Base-by-base conservation (phyloP, 92 coral and sea anemone species). In the Epizoanthus stellaris region DNA sequence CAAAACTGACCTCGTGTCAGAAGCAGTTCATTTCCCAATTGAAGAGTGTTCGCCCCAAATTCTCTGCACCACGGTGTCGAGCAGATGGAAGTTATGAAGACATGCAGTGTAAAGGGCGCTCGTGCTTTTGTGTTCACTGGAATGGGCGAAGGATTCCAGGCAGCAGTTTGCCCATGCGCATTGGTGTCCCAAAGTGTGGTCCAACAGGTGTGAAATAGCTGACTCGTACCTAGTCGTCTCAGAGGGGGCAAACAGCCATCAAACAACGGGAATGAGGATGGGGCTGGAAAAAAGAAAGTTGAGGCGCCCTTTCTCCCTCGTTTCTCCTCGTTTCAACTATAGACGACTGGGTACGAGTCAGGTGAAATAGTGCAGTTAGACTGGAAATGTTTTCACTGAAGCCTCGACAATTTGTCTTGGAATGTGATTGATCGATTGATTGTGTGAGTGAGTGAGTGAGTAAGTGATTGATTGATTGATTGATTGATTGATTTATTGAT, bases 111-210 rank as follows among this genome's bases (percentile, higher is more conserved):
- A 45, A 89, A 72, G 93, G 91, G 10, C 88, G 89, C 40, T 81
- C 80, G 60, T 96, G 98, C 63, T 92, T 88, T 71, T 96, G 98
- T 85, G 91, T 95, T 49, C 79, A 93, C 75, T 72, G 80, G 21
- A 68, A 72, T 74, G 98, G 98, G 25, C 75, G 84, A 23, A 88
- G 87, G 83, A 76, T 92, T 45, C 87, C 87, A 1, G 93, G 95
- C n/a, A 90, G 98, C 58, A 87, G 90, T 52, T 74, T 74, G 65
- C 64, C 80, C 43, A 74, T 74, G 62, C 80, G 65, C 30, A 52
- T 74, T 53, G 80, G 80, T 25, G 42, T 74, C 63, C 80, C 80
- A 0, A 52, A 54, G 65, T 74, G 80, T 52, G 80, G 80, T 4
- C 65, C 38, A 54, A 74, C 30, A 25, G 80, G 80, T 74, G 23